Evolutionary conservation across 1,140 invertebrate species (phyloP).

Genomic region (Bombus consobrinus): DNA sequence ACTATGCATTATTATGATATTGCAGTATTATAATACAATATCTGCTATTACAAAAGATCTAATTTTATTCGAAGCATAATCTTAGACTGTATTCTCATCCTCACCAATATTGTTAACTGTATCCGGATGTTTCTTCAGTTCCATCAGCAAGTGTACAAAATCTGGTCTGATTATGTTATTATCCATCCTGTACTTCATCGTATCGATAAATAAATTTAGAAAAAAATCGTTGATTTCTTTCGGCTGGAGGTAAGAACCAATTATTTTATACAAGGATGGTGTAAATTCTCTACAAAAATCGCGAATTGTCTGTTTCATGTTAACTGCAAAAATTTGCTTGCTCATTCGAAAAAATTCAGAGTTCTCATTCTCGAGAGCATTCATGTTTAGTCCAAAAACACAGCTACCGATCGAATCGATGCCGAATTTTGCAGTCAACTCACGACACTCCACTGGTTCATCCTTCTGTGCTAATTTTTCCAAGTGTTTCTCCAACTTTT

Average conservation of each 20-base stretch:
- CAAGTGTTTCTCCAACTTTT: constrained; percentile 74
- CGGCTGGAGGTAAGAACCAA: constrained; percentile 59
- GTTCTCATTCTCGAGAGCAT: constrained; percentile 80
- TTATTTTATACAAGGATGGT: constrained; percentile 61
- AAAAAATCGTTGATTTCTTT: constrained; percentile 81
- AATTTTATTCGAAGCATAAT: not conserved
- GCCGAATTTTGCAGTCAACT: constrained; percentile 79
- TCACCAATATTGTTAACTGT: not conserved
- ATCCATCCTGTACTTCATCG: constrained; percentile 79
- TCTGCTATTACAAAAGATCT: not conserved
- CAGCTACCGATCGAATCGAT: constrained; percentile 83
- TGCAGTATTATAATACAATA: too few species aligned
- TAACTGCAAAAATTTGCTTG: constrained; percentile 71
- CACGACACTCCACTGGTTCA: constrained; percentile 79
- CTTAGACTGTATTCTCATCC: not conserved
- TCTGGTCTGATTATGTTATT: constrained; percentile 82
- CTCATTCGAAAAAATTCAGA: constrained; percentile 79
- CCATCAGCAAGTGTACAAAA: constrained; percentile 84
- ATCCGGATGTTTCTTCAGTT: constrained; percentile 76
- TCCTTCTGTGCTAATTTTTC: constrained; percentile 67
- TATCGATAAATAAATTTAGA: constrained; percentile 77
- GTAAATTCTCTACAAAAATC: constrained; percentile 63
- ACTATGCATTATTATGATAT: too few species aligned
- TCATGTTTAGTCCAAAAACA: constrained; percentile 75
- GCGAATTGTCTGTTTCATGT: constrained; percentile 69